Conservation (phyloP, 2,797 vertebrate genomes). For the Holocentrus rufus region DNA sequence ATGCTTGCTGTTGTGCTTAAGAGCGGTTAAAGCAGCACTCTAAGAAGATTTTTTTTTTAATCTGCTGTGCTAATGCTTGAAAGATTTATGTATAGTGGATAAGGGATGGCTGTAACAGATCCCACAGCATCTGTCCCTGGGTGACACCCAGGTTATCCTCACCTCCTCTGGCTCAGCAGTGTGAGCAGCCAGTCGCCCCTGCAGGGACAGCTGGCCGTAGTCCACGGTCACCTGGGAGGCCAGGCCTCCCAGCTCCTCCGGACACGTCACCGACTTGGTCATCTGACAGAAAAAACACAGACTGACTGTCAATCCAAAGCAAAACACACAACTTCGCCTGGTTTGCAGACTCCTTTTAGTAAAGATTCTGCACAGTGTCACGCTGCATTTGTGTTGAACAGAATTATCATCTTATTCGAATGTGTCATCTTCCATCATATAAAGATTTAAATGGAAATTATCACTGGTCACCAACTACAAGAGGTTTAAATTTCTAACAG, state of each 20-base stretch:
- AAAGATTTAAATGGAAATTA: not conserved
- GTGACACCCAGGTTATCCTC: conserved; percentile 36
- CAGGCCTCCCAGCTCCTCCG: conserved; percentile 94
- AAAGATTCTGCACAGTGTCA: not conserved
- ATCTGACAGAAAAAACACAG: conserved; percentile 82
- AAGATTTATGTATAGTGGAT: not conserved
- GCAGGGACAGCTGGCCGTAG: conserved; percentile 94
- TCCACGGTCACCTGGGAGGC: conserved; percentile 97
- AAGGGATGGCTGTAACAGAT: not conserved
- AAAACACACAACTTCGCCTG: not conserved
- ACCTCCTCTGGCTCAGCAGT: conserved; percentile 98
- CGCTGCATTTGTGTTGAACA: too few relatives aligned
- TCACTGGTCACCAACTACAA: not conserved
- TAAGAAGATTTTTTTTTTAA: not conserved
- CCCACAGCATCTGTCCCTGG: not conserved
- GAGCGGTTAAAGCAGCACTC: too few relatives aligned
- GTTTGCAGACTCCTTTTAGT: not conserved
- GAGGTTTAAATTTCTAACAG: not conserved
- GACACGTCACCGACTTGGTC: conserved; percentile 98
- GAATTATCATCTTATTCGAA: too few relatives aligned
- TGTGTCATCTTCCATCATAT: not conserved
- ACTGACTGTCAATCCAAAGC: not conserved
- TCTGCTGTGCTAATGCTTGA: not conserved
- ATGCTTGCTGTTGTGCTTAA: not conserved
- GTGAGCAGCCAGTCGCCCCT: conserved; percentile 94